Percentiles rank a stretch among this genome's conserved stretches.
These are phyloP conservation scores for Colletes latitarsis DNA, from an alignment of 1,140 invertebrate genomes.

Conservation along the genomic window DNA sequence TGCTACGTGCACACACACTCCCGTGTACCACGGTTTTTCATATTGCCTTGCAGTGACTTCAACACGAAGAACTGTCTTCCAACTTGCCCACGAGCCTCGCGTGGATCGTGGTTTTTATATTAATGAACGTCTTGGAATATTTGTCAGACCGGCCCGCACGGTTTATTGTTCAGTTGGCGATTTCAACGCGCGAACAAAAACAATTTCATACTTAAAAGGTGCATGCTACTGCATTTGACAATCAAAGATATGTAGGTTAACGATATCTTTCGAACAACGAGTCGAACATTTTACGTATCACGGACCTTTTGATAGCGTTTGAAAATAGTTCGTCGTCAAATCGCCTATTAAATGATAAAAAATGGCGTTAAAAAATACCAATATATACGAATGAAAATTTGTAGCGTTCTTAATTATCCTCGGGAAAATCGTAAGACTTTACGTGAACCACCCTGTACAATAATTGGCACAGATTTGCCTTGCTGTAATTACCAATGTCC, in stretches of 20 bases:
- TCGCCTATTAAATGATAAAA: no score
- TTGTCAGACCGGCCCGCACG: neutral
- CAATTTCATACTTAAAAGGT: no score
- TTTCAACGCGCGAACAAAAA: neutral
- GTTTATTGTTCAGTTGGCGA: conserved; percentile 1
- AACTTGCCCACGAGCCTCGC: neutral
- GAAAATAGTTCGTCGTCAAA: no score
- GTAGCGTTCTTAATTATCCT: no score
- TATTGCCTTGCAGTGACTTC: conserved; percentile 55
- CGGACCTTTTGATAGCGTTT: no score
- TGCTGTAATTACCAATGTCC: neutral
- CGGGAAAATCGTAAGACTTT: no score
- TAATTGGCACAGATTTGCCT: no score
- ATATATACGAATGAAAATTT: no score
- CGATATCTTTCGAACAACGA: no score
- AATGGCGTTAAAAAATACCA: no score
- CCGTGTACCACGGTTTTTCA: conserved; percentile 41
- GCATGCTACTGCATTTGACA: neutral
- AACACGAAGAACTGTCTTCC: conserved; percentile 35
- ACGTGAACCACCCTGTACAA: no score
- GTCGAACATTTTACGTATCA: no score
- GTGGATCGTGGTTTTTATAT: conserved; percentile 24
- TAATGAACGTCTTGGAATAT: conserved; percentile 35
- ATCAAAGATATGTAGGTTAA: neutral
- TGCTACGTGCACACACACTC: conserved; percentile 28